These are phyloP conservation scores for Odocoileus hemionus DNA, from an alignment of 2,113 vertebrate genomes.

Conservation along the genomic window DNA sequence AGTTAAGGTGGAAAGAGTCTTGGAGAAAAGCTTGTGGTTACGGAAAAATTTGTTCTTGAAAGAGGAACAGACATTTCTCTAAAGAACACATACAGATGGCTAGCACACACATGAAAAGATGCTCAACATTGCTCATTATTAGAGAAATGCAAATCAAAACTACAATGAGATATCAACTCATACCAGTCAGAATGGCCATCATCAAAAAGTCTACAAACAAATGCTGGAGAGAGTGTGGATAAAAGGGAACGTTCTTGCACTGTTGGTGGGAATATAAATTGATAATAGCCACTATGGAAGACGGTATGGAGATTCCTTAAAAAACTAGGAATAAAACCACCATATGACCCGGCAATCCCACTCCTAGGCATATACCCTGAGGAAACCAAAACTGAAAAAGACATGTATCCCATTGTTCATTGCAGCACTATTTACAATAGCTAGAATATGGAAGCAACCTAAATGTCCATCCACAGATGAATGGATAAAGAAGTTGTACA, in stretches of 20 bases:
- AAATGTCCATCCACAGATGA: background rate
- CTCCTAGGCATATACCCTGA: background rate
- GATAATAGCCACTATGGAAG: background rate
- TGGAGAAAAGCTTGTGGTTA: background rate
- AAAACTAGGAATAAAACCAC: background rate
- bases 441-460: background rate
- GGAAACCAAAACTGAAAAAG: background rate
- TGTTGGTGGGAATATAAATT: background rate
- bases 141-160: background rate
- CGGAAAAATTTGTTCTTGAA: constrained; percentile 15
- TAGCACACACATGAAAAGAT: background rate
- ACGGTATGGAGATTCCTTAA: background rate
- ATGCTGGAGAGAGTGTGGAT: background rate
- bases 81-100: background rate
- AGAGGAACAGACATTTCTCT: background rate
- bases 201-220: background rate
- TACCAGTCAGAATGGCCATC: background rate
- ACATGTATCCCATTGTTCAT: background rate
- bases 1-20: background rate
- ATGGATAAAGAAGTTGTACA: background rate
- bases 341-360: background rate
- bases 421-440: background rate
- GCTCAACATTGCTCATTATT: background rate
- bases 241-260: background rate
- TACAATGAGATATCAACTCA: background rate